Evolutionary conservation across 2,888 invertebrate species (phyloP), one percentile per base, ranked within the genome.

Genomic region (Synergus laeviventris): DNA sequence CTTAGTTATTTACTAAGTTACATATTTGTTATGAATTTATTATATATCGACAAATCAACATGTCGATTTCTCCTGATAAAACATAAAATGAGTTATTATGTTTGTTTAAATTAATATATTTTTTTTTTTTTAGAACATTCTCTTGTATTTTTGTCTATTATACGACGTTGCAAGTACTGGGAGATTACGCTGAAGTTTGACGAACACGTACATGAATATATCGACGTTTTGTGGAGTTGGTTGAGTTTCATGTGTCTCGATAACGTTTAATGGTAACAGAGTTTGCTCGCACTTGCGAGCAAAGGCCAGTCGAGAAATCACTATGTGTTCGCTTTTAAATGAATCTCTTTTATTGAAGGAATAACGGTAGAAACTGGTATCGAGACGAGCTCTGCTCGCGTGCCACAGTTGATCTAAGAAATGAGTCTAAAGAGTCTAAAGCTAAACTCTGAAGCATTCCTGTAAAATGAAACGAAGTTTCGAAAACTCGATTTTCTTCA

Each of bases 331-430:
- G 70, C 49, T 49, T 70, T 49, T 49, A 70, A 70, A 70, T 31
- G 70, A 70, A 70, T 70, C 49, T 42, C 45, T 70, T 70, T 70
- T 70, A 70, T 70, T 31, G 45, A n/a, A 49, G n/a, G 49, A 70
- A 70, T 70, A 70, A 70, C 70, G 70, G 70, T 70, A 70, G 70
- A 70, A 70, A 70, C 70, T 49, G 70, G 49, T 70, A 70, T 70
- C 16, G 45, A 49, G 70, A 70, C 70, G 49, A 70, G 70, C 31
- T 70, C 31, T 49, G 24, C 49, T 70, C 70, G 31, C 36, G 70
- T 49, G 45, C 70, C 70, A 49, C 14, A 18, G n/a, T 9, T 62
- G 38, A 62, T 38, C 62, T 62, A n/a, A 62, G 38, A 62, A 62
- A 38, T 62, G 8, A 38, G 31, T 62, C n/a, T 62, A 38, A 36